These are phyloP conservation scores for Pagetopsis macropterus DNA, from an alignment of 2,797 vertebrate species.

Conservation along the genomic window DNA sequence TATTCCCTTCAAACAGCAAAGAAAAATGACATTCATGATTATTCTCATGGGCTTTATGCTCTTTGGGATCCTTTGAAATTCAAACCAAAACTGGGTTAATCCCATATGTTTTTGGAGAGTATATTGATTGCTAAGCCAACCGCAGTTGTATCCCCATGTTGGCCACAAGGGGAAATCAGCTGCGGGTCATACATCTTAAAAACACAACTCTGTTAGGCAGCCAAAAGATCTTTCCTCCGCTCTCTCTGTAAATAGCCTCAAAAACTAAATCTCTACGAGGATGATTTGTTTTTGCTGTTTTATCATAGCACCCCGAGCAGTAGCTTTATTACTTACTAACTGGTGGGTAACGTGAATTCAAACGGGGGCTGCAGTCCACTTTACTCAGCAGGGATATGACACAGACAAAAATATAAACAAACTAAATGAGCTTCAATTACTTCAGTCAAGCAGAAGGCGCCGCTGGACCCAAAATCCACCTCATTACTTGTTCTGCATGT, in stretches of 20 bases:
- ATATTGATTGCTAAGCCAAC: constrained; percentile 56
- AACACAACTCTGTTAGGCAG: constrained; percentile 49
- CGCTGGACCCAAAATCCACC: constrained; percentile 12
- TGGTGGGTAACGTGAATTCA: constrained; percentile 44
- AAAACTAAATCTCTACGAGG: constrained; percentile 32
- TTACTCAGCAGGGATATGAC: constrained; percentile 38
- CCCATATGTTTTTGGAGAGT: constrained; percentile 67
- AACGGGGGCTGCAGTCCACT: constrained; percentile 32
- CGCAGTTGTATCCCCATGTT: constrained; percentile 48
- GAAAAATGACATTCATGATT: constrained; percentile 56
- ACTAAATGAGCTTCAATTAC: constrained; percentile 40
- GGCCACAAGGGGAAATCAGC: constrained; percentile 51
- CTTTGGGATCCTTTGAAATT: constrained; percentile 65
- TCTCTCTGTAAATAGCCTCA: constrained; percentile 37
- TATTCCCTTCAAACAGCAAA: constrained; percentile 50
- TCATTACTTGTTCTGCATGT: constrained; percentile 18
- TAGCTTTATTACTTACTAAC: constrained; percentile 28
- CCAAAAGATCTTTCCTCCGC: constrained; percentile 13
- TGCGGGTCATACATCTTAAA: constrained; percentile 53
- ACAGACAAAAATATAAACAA: constrained; percentile 50
- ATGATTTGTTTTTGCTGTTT: constrained; percentile 1
- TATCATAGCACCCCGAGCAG: not conserved
- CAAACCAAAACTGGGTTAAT: constrained; percentile 65
- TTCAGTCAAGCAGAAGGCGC: constrained; percentile 15
- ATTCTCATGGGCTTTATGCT: constrained; percentile 56